These are phyloP conservation scores for Dysmachus trigonus DNA, from an alignment of 2,888 invertebrate species.

Conservation along the genomic window DNA sequence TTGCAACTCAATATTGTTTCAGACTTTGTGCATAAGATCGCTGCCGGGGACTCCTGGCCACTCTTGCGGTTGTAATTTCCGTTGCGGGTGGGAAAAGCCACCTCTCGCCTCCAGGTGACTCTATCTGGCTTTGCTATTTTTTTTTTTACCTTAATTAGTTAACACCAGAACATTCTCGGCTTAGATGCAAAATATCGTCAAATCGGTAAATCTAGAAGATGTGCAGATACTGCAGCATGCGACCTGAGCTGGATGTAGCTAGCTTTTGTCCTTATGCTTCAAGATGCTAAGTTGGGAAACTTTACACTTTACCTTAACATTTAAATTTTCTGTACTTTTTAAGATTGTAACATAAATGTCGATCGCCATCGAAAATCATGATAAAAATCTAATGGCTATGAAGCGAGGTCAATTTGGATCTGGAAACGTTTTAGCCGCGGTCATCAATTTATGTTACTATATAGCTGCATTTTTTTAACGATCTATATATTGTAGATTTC, in stretches of 20 bases:
- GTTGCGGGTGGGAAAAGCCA: slow-evolving; percentile 31
- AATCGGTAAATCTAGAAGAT: background rate
- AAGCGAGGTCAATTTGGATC: too few species aligned
- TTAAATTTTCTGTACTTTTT: background rate
- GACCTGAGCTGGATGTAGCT: background rate
- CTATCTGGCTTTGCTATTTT: background rate
- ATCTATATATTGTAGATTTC: too few species aligned
- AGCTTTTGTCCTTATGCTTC: background rate
- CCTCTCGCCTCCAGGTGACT: background rate
- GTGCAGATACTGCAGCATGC: background rate
- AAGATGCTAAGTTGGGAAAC: background rate
- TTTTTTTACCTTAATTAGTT: slow-evolving; percentile 15
- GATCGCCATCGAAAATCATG: background rate
- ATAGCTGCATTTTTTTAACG: too few species aligned
- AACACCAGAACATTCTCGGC: background rate
- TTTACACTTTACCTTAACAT: background rate
- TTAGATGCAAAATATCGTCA: background rate
- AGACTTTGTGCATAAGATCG: slow-evolving; percentile 5
- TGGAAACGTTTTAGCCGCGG: too few species aligned
- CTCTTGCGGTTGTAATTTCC: background rate
- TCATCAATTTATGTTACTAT: too few species aligned
- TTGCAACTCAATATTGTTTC: slow-evolving; percentile 42
- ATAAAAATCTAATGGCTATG: too few species aligned
- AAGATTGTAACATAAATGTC: too few species aligned
- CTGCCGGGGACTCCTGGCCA: slow-evolving; percentile 13